These are phyloP conservation scores for Apogon hyalosoma DNA, from an alignment of 2,797 vertebrate species.

Conservation along the genomic window DNA sequence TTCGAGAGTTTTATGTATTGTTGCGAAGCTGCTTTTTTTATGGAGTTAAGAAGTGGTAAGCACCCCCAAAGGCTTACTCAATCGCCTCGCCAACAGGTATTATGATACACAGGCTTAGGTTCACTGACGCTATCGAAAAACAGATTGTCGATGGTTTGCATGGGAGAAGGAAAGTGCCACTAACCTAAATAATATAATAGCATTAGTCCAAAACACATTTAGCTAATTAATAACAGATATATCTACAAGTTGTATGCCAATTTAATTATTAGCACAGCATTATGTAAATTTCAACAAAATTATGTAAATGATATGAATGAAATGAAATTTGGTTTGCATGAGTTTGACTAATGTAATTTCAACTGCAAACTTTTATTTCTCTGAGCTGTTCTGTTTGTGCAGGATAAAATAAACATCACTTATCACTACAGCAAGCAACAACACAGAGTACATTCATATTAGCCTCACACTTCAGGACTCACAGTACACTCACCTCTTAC, in stretches of 20 bases:
- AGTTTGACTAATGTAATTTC: neutral
- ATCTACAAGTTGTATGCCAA: conserved; percentile 17
- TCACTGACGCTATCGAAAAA: conserved; percentile 28
- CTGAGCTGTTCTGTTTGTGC: too few relatives aligned
- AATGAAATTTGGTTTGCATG: conserved; percentile 19
- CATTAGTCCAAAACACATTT: conserved; percentile 7
- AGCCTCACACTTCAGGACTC: too few relatives aligned
- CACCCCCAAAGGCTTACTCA: conserved; percentile 61
- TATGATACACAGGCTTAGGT: conserved; percentile 50
- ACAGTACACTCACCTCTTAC: too few relatives aligned
- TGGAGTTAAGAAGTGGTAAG: conserved; percentile 64
- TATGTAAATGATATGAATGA: conserved; percentile 1
- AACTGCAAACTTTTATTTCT: too few relatives aligned
- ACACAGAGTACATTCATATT: too few relatives aligned
- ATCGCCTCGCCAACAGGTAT: conserved; percentile 68
- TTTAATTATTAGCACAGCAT: conserved; percentile 6
- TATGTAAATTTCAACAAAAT: conserved; percentile 20
- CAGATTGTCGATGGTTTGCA: conserved; percentile 39
- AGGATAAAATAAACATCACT: too few relatives aligned
- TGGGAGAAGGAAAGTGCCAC: conserved; percentile 28
- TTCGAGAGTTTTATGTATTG: conserved; percentile 77
- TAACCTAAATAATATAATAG: conserved; percentile 22
- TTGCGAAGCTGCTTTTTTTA: conserved; percentile 69
- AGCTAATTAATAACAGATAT: conserved; percentile 6
- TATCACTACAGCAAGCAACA: too few relatives aligned